phyloP scores from a whole-genome alignment of 2,888 invertebrate species.

The Gisinianus flammeolus region DNA sequence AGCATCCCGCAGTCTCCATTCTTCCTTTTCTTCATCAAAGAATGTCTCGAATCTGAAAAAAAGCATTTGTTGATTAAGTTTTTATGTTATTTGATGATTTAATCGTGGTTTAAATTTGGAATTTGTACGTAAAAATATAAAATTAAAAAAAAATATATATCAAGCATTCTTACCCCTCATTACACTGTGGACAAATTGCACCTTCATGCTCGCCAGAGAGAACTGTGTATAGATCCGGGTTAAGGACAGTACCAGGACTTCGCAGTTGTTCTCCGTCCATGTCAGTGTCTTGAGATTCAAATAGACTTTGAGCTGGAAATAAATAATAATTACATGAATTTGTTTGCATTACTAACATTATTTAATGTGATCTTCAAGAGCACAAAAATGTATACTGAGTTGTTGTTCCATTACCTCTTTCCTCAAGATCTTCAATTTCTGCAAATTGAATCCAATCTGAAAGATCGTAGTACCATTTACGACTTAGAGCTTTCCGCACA shows the following conservation, averaged over 20 bases:
- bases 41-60: constrained; percentile 97
- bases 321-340: constrained; percentile 4
- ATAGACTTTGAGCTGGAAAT: constrained; percentile 80
- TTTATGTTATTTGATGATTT: too few relatives aligned
- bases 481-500: constrained; percentile 78
- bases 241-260: constrained; percentile 63
- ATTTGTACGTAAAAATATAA: too few relatives aligned
- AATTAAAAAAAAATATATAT: too few relatives aligned
- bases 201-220: constrained; percentile 65
- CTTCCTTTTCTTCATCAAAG: constrained; percentile 96
- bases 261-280: constrained; percentile 61
- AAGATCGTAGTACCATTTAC: constrained; percentile 89
- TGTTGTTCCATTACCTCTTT: constrained; percentile 69
- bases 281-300: constrained; percentile 71
- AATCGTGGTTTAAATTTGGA: too few relatives aligned
- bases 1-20: constrained; percentile 92
- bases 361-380: not conserved
- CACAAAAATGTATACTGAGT: not conserved
- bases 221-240: constrained; percentile 64
- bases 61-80: too few relatives aligned
- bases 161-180: too few relatives aligned
- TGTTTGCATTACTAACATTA: not conserved
- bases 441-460: constrained; percentile 94
- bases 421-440: constrained; percentile 89
- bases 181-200: constrained; percentile 83